A percentile compares a stretch with the other conserved stretches of the same genome.
phyloP scores from a whole-genome alignment of 2,797 vertebrate species.

The Scolopax rusticola region DNA sequence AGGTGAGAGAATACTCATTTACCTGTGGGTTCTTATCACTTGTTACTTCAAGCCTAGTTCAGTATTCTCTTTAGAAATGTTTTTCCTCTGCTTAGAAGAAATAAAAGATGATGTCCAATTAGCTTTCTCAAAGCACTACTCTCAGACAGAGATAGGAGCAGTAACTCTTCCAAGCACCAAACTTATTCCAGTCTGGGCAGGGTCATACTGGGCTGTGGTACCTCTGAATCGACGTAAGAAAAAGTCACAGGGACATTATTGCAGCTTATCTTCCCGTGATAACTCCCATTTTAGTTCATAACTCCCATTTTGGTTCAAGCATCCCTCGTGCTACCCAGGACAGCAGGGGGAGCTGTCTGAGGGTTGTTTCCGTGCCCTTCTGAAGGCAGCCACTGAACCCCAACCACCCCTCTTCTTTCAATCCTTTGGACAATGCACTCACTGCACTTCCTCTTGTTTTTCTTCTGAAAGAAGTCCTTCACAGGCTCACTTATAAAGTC shows the following conservation, averaged over 20 bases:
- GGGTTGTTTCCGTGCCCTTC: not conserved
- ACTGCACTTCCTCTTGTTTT: not conserved
- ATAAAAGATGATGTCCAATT: too few species aligned
- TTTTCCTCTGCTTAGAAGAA: not conserved
- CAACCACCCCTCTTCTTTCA: not conserved
- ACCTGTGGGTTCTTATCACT: not conserved
- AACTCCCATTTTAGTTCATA: not conserved
- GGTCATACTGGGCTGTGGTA: not conserved
- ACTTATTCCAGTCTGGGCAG: not conserved
- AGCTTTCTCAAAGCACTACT: not conserved
- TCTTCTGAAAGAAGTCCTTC: not conserved
- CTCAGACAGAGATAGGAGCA: accelerated
- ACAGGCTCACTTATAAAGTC: not conserved
- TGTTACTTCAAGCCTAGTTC: not conserved
- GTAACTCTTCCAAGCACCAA: not conserved
- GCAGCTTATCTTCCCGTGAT: not conserved
- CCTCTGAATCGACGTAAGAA: not conserved
- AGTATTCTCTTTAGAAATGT: not conserved
- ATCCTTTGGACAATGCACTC: accelerated
- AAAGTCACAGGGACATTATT: not conserved
- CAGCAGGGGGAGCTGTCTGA: not conserved
- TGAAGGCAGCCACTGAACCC: not conserved
- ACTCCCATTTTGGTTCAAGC: not conserved
- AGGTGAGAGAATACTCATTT: not conserved
- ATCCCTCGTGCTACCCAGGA: not conserved